phyloP scores from a whole-genome alignment of 1,140 invertebrate genomes.

The Ladona fulva region DNA sequence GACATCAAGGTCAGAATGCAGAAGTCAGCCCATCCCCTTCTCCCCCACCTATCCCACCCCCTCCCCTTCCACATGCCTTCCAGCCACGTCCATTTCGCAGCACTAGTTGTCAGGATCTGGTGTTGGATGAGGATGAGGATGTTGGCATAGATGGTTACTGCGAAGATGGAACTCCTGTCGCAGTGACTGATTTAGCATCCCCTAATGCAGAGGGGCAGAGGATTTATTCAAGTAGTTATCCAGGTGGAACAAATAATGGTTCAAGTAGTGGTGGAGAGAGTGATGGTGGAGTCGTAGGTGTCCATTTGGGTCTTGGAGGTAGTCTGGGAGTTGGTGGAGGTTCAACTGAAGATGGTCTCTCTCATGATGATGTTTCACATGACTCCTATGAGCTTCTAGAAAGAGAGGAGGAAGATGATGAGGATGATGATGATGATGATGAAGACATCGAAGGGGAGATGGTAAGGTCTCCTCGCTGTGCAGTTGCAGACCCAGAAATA shows the following conservation, averaged over 20 bases:
- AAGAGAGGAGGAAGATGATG: slow-evolving; percentile 27
- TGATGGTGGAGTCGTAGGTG: slow-evolving; percentile 24
- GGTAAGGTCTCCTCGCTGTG: background rate
- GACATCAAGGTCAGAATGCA: slow-evolving; percentile 19
- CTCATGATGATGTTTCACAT: slow-evolving; percentile 77
- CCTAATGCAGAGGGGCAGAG: background rate
- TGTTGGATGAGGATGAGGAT: slow-evolving; percentile 11
- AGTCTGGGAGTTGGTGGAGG: background rate
- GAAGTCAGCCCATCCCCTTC: slow-evolving; percentile 20
- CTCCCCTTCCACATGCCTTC: slow-evolving; percentile 36
- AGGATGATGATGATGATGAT: slow-evolving; percentile 18
- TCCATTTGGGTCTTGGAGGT: background rate
- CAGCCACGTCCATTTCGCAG: slow-evolving; percentile 58
- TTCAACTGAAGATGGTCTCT: slow-evolving; percentile 30
- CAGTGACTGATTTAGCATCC: background rate
- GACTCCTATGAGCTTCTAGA: slow-evolving; percentile 81
- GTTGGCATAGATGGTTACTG: background rate
- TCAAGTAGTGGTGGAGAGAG: slow-evolving; percentile 52
- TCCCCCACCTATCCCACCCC: slow-evolving; percentile 20
- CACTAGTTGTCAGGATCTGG: slow-evolving; percentile 50
- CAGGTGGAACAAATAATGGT: slow-evolving; percentile 56
- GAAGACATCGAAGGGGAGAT: slow-evolving; percentile 21
- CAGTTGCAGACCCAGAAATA: background rate
- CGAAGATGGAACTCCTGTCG: background rate
- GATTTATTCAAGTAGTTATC: slow-evolving; percentile 75